Evolutionary conservation across 2,797 vertebrate genomes (phyloP).

Genomic region (Leucoraja ocellata): DNA sequence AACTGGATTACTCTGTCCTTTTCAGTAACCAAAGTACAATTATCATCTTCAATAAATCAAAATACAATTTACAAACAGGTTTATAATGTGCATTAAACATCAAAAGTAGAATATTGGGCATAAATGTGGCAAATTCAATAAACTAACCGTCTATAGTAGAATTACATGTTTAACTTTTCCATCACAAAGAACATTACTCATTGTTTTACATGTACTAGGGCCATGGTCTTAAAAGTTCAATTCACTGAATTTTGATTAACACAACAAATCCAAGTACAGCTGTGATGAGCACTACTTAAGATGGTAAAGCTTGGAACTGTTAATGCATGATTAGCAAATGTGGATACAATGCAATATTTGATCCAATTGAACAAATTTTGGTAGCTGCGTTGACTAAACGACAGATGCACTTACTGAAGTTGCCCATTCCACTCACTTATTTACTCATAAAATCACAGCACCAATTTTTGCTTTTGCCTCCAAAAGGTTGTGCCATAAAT

Average conservation of each 20-base stretch:
- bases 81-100: neutral
- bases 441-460: neutral
- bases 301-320: neutral
- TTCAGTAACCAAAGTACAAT: neutral
- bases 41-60: neutral
- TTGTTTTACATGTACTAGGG: conserved; percentile 58
- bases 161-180: conserved; percentile 46
- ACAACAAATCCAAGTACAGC: conserved; percentile 14
- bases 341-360: neutral
- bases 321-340: neutral
- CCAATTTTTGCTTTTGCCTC: neutral
- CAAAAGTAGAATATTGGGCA: neutral
- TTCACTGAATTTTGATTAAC: neutral
- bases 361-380: neutral
- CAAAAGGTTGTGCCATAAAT: neutral
- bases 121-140: conserved; percentile 14
- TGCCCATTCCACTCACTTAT: neutral
- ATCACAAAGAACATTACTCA: conserved; percentile 49
- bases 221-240: conserved; percentile 45
- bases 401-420: neutral
- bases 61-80: neutral
- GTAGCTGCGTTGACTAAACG: neutral
- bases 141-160: neutral
- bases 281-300: conserved; percentile 29
- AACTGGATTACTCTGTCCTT: neutral